phyloP scores from a whole-genome alignment of 2,797 vertebrate species.

The Perodicticus potto region DNA sequence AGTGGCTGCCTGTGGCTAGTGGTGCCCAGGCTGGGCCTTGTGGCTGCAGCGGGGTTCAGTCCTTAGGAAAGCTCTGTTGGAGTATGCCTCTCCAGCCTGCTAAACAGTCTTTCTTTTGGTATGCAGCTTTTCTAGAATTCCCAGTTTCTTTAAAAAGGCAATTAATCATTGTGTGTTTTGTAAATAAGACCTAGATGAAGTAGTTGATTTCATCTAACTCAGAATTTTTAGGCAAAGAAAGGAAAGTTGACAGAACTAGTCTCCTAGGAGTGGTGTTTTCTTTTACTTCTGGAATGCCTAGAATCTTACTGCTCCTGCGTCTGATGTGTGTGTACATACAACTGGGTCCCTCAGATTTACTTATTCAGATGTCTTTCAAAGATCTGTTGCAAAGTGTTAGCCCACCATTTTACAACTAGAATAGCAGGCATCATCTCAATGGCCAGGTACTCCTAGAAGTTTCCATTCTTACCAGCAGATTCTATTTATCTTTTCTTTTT shows the following conservation, averaged over 20 bases:
- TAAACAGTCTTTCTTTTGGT: not conserved
- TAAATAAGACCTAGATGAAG: constrained; percentile 30
- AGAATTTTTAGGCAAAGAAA: constrained; percentile 29
- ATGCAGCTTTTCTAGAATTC: constrained; percentile 15
- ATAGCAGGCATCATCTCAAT: not conserved
- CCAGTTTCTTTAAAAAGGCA: constrained; percentile 3
- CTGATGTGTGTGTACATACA: not conserved
- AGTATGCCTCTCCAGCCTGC: not conserved
- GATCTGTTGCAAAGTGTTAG: not conserved
- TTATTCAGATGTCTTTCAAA: not conserved
- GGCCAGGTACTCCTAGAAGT: not conserved
- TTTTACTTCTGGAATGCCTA: not conserved
- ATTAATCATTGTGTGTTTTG: constrained; percentile 17
- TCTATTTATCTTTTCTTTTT: not conserved
- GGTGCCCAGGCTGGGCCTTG: not conserved
- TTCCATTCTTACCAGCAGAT: not conserved
- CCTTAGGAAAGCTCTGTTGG: not conserved
- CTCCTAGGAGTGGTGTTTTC: not conserved
- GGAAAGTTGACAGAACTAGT: not conserved
- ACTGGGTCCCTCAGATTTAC: not conserved
- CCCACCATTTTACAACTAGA: not conserved
- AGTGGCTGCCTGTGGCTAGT: not conserved
- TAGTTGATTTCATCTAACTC: constrained; percentile 50
- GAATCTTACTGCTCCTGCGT: not conserved
- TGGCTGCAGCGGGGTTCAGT: not conserved